A percentile compares a stretch with the other conserved stretches of the same genome.
Conservation (phyloP, 1,140 invertebrate species). For the Eubasilissa regina region DNA sequence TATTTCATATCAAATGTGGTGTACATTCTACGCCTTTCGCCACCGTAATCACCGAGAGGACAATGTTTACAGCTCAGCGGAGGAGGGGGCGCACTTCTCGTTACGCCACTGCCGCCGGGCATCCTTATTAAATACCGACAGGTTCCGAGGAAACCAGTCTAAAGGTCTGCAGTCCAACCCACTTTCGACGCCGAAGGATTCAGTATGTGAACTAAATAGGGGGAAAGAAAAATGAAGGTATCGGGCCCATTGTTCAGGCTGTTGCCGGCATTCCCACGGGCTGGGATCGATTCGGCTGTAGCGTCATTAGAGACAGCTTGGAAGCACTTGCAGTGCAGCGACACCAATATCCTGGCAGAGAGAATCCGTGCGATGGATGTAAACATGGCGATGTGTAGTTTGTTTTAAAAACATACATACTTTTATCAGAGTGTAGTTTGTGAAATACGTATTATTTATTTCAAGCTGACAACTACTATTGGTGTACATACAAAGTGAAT, state of each 20-base stretch:
- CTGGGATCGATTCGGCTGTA: constrained; percentile 1
- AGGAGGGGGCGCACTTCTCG: constrained; percentile 7
- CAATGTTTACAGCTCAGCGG: neutral
- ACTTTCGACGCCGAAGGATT: constrained; percentile 52
- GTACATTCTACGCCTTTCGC: constrained; percentile 29
- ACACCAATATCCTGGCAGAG: neutral
- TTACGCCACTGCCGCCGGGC: constrained; percentile 48
- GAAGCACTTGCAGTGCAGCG: constrained; percentile 24
- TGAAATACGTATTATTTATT: too few species aligned
- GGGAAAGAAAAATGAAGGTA: neutral
- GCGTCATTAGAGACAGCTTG: constrained; percentile 25
- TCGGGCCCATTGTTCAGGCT: constrained; percentile 6
- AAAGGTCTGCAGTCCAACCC: constrained; percentile 44
- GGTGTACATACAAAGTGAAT: too few species aligned
- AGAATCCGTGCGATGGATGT: neutral
- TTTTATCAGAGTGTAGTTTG: neutral
- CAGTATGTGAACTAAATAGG: neutral
- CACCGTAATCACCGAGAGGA: constrained; percentile 1
- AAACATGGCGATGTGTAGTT: neutral
- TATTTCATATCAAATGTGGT: neutral
- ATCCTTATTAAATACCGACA: constrained; percentile 47
- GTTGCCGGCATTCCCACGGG: constrained; percentile 27
- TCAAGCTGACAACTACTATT: too few species aligned
- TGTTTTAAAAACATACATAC: neutral
- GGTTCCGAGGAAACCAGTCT: constrained; percentile 56